Conservation (phyloP, 2,113 vertebrate genomes). For the Strix aluco region DNA sequence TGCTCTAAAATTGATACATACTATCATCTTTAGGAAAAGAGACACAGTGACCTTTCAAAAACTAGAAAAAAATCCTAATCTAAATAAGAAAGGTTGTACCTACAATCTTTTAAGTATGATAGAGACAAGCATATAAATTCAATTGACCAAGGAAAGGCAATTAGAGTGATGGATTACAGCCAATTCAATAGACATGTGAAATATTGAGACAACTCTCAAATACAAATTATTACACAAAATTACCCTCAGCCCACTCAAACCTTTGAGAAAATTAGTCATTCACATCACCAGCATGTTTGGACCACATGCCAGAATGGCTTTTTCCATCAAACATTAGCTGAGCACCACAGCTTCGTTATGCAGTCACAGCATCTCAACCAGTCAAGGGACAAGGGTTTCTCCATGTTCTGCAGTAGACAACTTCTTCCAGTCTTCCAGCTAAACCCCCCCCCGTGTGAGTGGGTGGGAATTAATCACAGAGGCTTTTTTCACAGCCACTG, state of each 20-base stretch:
- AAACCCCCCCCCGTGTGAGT: background rate
- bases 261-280: background rate
- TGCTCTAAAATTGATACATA: background rate
- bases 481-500: background rate
- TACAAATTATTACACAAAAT: background rate
- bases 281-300: background rate
- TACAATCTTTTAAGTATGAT: background rate
- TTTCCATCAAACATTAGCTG: background rate
- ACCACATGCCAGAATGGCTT: background rate
- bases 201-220: background rate
- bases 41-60: background rate
- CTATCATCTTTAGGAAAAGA: background rate
- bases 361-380: background rate
- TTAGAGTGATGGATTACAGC: conserved; percentile 16
- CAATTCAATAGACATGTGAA: background rate
- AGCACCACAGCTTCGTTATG: background rate
- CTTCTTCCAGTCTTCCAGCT: background rate
- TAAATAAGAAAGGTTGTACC: background rate
- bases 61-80: background rate
- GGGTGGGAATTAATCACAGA: accelerated
- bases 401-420: accelerated
- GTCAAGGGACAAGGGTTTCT: background rate
- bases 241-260: background rate
- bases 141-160: background rate
- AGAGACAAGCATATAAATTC: background rate